Base-by-base conservation (phyloP, 2,113 vertebrate species). In the Clupea harengus region DNA sequence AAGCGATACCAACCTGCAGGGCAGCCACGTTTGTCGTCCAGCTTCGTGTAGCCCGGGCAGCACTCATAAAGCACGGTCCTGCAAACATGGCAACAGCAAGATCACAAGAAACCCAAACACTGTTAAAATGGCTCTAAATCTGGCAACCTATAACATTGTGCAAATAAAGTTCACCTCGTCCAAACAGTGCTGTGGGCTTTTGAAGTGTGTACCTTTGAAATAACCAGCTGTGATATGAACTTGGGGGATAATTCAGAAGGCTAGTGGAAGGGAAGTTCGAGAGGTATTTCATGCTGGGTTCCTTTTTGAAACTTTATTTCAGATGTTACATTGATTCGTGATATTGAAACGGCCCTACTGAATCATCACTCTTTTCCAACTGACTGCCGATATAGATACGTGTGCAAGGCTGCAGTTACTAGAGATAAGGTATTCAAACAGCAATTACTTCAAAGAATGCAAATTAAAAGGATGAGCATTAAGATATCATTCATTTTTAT, bases 41-140 rank as follows among this genome's bases (percentile, higher is more conserved):
- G 94, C 90, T 92, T 94, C 95, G 97, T 99, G 89, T 99, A 99
- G 2, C 98, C 98, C 85, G 98, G 98, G 87, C 98, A 99, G 86
- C 98, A 99, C 90, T 99, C 98, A 86, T 99, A 99, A 45, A 98
- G 64, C 9, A 98, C 93, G 57, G 92, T 90, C 75, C 98, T 99
- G 91, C 84, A 89, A 81, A 49, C 10, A 39, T 6, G 72, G 32
- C 28, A 13, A 32, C 1, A 5, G 15, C 10, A 32, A 32, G 32
- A 32, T 82, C 22, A 84, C 11, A 80, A 83, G 87, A 84, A 49
- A 49, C 47, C 0, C 10, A 78, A 45, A 28, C 17, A 20, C 83
- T 11, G 72, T 81, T 11, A 45, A 81, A 45, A 46, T 52, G 83
- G n/a, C 81, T 78, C 45, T 20, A 60, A 20, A 60, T 60, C 54